These are phyloP conservation scores for Syrista parreyssii DNA, from an alignment of 2,888 invertebrate genomes.

Conservation along the genomic window DNA sequence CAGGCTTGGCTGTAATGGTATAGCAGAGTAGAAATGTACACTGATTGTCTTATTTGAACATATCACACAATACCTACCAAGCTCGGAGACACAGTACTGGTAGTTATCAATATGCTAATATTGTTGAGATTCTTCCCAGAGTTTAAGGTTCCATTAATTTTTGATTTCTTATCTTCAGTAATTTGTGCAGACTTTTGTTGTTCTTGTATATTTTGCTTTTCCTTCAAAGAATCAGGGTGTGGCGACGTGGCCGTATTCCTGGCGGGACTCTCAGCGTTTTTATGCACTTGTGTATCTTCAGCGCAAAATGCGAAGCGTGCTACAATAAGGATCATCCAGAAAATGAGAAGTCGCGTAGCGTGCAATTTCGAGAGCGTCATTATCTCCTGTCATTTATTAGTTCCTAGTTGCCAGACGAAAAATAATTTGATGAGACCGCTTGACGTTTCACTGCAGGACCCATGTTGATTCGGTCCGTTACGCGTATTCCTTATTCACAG, in stretches of 20 bases:
- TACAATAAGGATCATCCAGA: slow-evolving; percentile 42
- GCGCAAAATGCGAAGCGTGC: slow-evolving; percentile 36
- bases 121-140: neutral
- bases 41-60: neutral
- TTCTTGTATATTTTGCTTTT: slow-evolving; percentile 11
- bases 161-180: slow-evolving; percentile 23
- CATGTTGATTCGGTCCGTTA: slow-evolving; percentile 25
- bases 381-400: slow-evolving; percentile 35
- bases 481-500: slow-evolving; percentile 1
- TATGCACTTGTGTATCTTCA: slow-evolving; percentile 15
- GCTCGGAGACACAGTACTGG: slow-evolving; percentile 12
- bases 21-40: neutral
- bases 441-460: slow-evolving; percentile 28
- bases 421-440: neutral
- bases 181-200: neutral
- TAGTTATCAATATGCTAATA: neutral
- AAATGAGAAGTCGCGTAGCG: slow-evolving; percentile 41
- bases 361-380: slow-evolving; percentile 48
- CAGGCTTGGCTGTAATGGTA: slow-evolving; percentile 24
- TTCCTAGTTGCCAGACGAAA: neutral
- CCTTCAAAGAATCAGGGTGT: neutral
- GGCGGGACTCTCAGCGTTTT: neutral
- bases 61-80: slow-evolving; percentile 30
- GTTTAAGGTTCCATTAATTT: slow-evolving; percentile 33
- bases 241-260: neutral